Percentiles rank a stretch among this genome's conserved stretches.
phyloP scores from a whole-genome alignment of 2,888 invertebrate genomes.

The Hydroisotoma schaefferi region DNA sequence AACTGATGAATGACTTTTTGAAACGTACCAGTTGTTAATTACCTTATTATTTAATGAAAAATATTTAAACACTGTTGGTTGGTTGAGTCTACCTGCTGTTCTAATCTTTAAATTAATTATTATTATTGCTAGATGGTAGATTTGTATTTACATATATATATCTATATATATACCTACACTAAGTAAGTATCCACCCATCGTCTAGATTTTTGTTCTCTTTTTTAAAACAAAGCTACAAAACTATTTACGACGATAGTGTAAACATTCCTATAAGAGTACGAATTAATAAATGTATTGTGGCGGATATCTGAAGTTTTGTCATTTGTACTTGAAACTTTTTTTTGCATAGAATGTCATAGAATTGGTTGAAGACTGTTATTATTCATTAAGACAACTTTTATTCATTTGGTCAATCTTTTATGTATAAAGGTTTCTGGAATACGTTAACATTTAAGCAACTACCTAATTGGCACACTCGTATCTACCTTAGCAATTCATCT shows the following conservation, averaged over 20 bases:
- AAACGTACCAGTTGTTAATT: conserved; percentile 8
- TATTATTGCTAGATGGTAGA: conserved; percentile 1
- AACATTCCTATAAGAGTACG: conserved; percentile 34
- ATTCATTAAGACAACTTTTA: no score
- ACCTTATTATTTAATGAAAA: background rate
- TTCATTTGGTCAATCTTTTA: no score
- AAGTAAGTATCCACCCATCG: background rate
- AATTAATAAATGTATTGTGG: conserved; percentile 36
- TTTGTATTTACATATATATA: conserved; percentile 3
- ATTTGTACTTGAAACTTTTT: no score
- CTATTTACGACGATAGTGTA: conserved; percentile 31
- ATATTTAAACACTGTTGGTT: conserved; percentile 4
- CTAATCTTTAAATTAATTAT: background rate
- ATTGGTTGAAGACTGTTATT: no score
- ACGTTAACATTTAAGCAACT: no score
- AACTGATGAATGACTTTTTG: conserved; percentile 1
- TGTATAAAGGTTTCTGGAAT: no score
- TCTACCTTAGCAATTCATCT: no score
- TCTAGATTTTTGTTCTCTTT: conserved; percentile 12
- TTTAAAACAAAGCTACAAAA: conserved; percentile 18
- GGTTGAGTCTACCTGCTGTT: background rate
- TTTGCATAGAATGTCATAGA: no score
- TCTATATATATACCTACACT: background rate
- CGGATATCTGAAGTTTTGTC: no score
- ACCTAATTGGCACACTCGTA: no score